A percentile compares a stretch with the other conserved stretches of the same genome.
These are phyloP conservation scores for Anastatus disparis DNA, from an alignment of 1,140 invertebrate genomes.

Conservation along the genomic window DNA sequence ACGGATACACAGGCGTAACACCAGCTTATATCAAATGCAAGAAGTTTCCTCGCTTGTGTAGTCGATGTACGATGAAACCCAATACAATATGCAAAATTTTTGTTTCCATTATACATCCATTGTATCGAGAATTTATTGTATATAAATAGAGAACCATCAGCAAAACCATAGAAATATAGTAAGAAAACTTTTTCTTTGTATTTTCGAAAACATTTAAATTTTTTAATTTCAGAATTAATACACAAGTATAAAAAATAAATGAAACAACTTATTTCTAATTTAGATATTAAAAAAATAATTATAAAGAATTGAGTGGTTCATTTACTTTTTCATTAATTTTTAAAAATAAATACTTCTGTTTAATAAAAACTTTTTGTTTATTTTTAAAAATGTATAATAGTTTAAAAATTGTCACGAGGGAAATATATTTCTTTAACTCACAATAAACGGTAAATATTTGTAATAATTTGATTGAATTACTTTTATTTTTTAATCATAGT, in stretches of 20 bases:
- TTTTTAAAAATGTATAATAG: too few relatives aligned
- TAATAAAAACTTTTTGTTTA: too few relatives aligned
- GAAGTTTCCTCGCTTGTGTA: slow-evolving; percentile 13
- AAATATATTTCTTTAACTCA: too few relatives aligned
- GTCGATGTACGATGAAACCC: slow-evolving; percentile 12
- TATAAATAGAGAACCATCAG: slow-evolving; percentile 4
- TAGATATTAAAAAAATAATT: background rate
- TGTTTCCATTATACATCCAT: slow-evolving; percentile 36
- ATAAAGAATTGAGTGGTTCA: background rate
- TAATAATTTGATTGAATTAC: too few relatives aligned
- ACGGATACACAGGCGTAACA: slow-evolving; percentile 24
- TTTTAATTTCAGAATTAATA: background rate
- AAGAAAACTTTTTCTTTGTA: too few relatives aligned
- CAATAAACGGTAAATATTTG: too few relatives aligned
- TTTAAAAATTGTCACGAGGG: too few relatives aligned
- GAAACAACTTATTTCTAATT: background rate
- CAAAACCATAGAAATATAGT: slow-evolving; percentile 23
- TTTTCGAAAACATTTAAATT: too few relatives aligned
- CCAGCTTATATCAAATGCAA: background rate
- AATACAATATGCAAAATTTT: slow-evolving; percentile 39
- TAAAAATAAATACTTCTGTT: too few relatives aligned
- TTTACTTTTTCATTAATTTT: background rate
- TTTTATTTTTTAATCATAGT: background rate
- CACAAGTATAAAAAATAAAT: background rate
- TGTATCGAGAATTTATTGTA: slow-evolving; percentile 25